These are phyloP conservation scores for Lordiphosa clarofinis DNA, from an alignment of 1,140 invertebrate species.

Conservation along the genomic window DNA sequence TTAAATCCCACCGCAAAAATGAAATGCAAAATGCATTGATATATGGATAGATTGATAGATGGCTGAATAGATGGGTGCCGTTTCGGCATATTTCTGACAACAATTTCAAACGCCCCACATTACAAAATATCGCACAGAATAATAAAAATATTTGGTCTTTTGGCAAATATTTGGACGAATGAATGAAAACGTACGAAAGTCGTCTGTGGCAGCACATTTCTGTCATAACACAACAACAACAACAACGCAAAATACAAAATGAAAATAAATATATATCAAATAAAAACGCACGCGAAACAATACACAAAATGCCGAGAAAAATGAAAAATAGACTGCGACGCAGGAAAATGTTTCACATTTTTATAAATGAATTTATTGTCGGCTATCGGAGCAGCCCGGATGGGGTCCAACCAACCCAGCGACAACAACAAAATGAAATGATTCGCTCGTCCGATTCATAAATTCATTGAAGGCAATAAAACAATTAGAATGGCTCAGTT, in stretches of 20 bases:
- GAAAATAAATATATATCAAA: slow-evolving; percentile 64
- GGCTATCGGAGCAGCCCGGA: slow-evolving; percentile 5
- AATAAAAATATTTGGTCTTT: slow-evolving; percentile 61
- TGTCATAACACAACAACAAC: slow-evolving; percentile 72
- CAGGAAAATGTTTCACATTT: slow-evolving; percentile 51
- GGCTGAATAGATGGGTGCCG: slow-evolving; percentile 3
- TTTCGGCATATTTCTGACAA: slow-evolving; percentile 32
- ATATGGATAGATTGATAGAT: slow-evolving; percentile 22
- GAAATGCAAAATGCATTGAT: slow-evolving; percentile 24
- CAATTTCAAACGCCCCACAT: slow-evolving; percentile 48
- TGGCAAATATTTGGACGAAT: slow-evolving; percentile 55
- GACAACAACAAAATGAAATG: slow-evolving; percentile 27
- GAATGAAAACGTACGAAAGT: slow-evolving; percentile 15
- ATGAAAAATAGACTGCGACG: slow-evolving; percentile 60
- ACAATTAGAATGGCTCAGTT: slow-evolving; percentile 9
- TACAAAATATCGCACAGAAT: slow-evolving; percentile 57
- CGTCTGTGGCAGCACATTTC: slow-evolving; percentile 54
- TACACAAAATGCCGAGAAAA: slow-evolving; percentile 27
- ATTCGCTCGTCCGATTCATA: background rate
- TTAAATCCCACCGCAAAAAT: slow-evolving; percentile 30
- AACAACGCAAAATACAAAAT: slow-evolving; percentile 42
- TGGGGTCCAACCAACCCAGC: slow-evolving; percentile 12
- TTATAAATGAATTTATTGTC: slow-evolving; percentile 71
- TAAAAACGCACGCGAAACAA: slow-evolving; percentile 13
- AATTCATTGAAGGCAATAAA: slow-evolving; percentile 14